Percentiles rank a stretch among this genome's conserved stretches.
Conservation (phyloP, 2,797 vertebrate species). For the Borostomias antarcticus region DNA sequence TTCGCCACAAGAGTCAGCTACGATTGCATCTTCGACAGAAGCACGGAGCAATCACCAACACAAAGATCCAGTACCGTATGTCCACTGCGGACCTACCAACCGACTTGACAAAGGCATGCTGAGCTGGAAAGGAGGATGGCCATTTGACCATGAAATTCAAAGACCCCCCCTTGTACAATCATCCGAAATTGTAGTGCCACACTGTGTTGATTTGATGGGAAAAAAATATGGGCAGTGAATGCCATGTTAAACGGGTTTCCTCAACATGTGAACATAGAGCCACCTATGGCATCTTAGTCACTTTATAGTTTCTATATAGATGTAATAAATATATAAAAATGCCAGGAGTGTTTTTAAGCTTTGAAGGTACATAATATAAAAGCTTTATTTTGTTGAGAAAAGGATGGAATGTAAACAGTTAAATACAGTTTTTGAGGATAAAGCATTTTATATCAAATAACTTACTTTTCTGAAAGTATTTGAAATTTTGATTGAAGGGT, state of each 20-base stretch:
- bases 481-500: slow-evolving; percentile 75
- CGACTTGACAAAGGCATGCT: slow-evolving; percentile 91
- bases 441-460: slow-evolving; percentile 85
- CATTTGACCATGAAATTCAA: slow-evolving; percentile 74
- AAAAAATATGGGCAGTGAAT: slow-evolving; percentile 63
- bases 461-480: slow-evolving; percentile 81
- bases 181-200: slow-evolving; percentile 82
- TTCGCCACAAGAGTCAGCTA: slow-evolving; percentile 98
- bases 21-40: slow-evolving; percentile 97
- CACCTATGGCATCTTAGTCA: slow-evolving; percentile 75
- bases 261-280: slow-evolving; percentile 82
- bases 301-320: slow-evolving; percentile 81
- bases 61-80: slow-evolving; percentile 96
- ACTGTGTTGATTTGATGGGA: slow-evolving; percentile 74
- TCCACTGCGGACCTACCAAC: slow-evolving; percentile 83
- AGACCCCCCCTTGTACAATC: slow-evolving; percentile 78
- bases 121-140: slow-evolving; percentile 60
- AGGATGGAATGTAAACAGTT: slow-evolving; percentile 76
- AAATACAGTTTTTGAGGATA: slow-evolving; percentile 74
- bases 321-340: slow-evolving; percentile 66
- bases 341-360: slow-evolving; percentile 77
- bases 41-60: slow-evolving; percentile 99
- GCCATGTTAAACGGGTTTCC: slow-evolving; percentile 82
- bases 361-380: slow-evolving; percentile 73
- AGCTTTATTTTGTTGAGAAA: slow-evolving; percentile 83